Evolutionary conservation across 1,140 invertebrate genomes (phyloP), one percentile per base, ranked within the genome.

Genomic region (Leptopilina boulardi): DNA sequence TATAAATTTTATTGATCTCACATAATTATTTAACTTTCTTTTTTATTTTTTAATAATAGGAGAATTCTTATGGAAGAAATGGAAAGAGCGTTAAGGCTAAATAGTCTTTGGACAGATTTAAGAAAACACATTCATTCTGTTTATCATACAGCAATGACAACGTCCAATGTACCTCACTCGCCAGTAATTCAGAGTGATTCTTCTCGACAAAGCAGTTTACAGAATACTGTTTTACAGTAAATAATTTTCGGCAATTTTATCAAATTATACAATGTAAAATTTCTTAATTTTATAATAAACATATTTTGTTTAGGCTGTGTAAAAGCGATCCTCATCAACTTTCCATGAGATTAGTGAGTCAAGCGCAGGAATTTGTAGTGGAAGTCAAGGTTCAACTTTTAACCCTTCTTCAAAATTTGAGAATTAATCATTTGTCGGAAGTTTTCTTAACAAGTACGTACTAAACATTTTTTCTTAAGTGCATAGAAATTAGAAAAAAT

Each of bases 351-450:
- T 84, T 94, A 47, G 93, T 94, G 75, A 92, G 92, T 70, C 93
- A 94, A 78, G 92, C 93, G 6, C 92, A 93, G 78, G 93, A 94
- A 81, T 93, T 94, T 86, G 92, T 94, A 70, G 91, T 94, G 71
- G 93, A 94, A 84, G 92, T 93, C 74, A 94, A 94, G 87, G 91
- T 94, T 78, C 89, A 92, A 76, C 91, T 94, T 44, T 87, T 94
- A 47, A 90, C 92, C 80, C 91, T 92, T 72, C 76, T 93, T 47
- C 83, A 91, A 56, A 87, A 92, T 82, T 84, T 83, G 84, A 89
- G 87, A 51, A 79, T 92, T 80, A 90, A 93, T 70, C 92, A 91
- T 79, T 91, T 92, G 86, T 92, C 88, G 83, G 91, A 89, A 86
- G 85, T 91, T 79, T 93, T 93, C 87, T 85, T 93, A 73, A 91